Evolutionary conservation across 64 coral and sea anemone species (phyloP), one percentile per base, ranked within the genome.

Genomic region (Platygyra sinensis): DNA sequence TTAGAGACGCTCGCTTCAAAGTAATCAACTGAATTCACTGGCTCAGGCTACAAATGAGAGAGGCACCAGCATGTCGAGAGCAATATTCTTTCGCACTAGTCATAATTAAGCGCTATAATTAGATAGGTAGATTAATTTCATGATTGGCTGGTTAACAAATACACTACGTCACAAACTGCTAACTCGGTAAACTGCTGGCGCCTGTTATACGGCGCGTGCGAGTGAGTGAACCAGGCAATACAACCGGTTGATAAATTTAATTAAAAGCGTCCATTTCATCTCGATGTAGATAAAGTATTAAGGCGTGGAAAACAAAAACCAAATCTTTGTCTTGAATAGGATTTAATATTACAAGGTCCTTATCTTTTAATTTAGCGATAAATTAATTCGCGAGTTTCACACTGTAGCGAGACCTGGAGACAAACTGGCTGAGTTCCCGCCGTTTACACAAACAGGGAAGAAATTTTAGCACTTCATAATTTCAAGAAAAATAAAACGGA

Each of bases 61-160:
- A 33, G 86, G 86, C 86, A 88, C 86, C 86, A 77, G 27, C 18
- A 15, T 36, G 86, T 57, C 86, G 72, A 77, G 72, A 30, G 52
- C 72, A 88, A 19, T 88, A 77, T 54, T 74, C 52, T 30, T 31
- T 88, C 54, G 17, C 67, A 55, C 50, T 62, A 6, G 52, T 82
- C 80, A 82, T 74, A 92, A 80, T 73, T 50, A 22, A 71, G 73
- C 16, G 74, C 85, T 78, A 55, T 92, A 92, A 76, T 65, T 50
- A 67, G 83, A 76, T 67, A 55, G 82, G 60, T 73, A 46, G 73
- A 87, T 87, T 86, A 79, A 79, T 79, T 65, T 79, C 74, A 78
- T 87, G 86, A 92, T 92, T 86, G 83, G 82, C 81, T 92, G 52
- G 76, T 92, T 80, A 92, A 72, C 90, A 80, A 83, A 80, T 5